These are phyloP conservation scores for Drosophila trapezifrons DNA, from an alignment of 1,140 invertebrate genomes.

Conservation along the genomic window DNA sequence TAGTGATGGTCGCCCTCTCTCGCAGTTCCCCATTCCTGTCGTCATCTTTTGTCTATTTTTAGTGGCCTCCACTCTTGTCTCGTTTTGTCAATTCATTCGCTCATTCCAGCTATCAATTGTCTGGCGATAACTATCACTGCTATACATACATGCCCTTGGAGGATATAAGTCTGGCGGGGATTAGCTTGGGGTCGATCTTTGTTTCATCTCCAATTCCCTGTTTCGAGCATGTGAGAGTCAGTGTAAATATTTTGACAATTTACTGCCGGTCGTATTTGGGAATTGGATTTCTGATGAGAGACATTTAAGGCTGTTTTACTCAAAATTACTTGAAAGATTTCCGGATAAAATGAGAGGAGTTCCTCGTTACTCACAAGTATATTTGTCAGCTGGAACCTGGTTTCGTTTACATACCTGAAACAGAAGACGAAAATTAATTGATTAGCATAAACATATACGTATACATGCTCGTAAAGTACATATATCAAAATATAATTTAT, in stretches of 20 bases:
- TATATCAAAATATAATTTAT: slow-evolving; percentile 33
- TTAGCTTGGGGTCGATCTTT: slow-evolving; percentile 21
- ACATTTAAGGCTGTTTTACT: slow-evolving; percentile 19
- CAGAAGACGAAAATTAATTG: slow-evolving; percentile 10
- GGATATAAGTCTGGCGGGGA: slow-evolving; percentile 27
- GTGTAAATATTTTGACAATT: slow-evolving; percentile 69
- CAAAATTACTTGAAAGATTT: slow-evolving; percentile 8
- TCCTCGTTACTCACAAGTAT: slow-evolving; percentile 5
- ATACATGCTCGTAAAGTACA: slow-evolving; percentile 5
- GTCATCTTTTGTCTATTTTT: slow-evolving; percentile 69
- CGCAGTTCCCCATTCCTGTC: background rate
- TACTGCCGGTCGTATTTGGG: slow-evolving; percentile 48
- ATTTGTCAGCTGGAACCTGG: background rate
- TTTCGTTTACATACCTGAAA: slow-evolving; percentile 65
- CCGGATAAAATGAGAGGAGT: slow-evolving; percentile 3
- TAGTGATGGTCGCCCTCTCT: slow-evolving; percentile 17
- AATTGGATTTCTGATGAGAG: slow-evolving; percentile 10
- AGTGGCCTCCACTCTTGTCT: slow-evolving; percentile 69
- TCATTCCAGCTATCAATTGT: slow-evolving; percentile 61
- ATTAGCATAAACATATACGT: slow-evolving; percentile 33
- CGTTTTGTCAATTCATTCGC: slow-evolving; percentile 63
- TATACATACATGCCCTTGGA: slow-evolving; percentile 24
- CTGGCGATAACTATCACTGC: slow-evolving; percentile 57
- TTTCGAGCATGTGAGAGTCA: slow-evolving; percentile 9
- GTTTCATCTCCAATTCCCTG: slow-evolving; percentile 9